Evolutionary conservation across 2,113 vertebrate species (phyloP).

Genomic region (Alectura lathami): DNA sequence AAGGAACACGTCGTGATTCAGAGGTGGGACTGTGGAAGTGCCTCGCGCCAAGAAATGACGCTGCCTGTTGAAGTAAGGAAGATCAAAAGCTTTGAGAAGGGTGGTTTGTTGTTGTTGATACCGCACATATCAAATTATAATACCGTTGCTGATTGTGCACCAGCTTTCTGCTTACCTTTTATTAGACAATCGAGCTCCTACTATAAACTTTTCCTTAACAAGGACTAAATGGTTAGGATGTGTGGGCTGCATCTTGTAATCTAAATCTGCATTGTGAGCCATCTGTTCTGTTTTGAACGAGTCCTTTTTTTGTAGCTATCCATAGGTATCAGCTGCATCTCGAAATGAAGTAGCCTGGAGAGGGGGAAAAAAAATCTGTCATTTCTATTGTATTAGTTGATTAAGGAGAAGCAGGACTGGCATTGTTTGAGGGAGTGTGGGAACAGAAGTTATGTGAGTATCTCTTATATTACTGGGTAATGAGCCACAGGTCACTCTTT

Average conservation of each 20-base stretch:
- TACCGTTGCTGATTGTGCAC: neutral
- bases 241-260: neutral
- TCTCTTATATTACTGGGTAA: neutral
- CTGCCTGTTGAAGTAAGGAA: neutral
- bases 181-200: neutral
- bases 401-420: neutral
- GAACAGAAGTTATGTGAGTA: neutral
- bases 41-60: neutral
- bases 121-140: neutral
- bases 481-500: neutral
- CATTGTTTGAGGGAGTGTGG: neutral
- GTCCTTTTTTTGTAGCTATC: neutral
- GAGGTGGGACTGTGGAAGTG: conserved; percentile 23
- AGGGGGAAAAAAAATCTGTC: neutral
- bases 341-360: neutral
- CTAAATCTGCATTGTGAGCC: neutral
- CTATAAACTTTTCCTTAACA: neutral
- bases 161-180: neutral
- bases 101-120: neutral
- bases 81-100: neutral
- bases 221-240: neutral
- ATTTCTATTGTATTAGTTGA: neutral
- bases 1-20: conserved; percentile 11
- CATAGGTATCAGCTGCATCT: neutral
- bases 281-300: neutral